phyloP scores from a whole-genome alignment of 2,888 invertebrate species.

The Leucoptera coffeella region DNA sequence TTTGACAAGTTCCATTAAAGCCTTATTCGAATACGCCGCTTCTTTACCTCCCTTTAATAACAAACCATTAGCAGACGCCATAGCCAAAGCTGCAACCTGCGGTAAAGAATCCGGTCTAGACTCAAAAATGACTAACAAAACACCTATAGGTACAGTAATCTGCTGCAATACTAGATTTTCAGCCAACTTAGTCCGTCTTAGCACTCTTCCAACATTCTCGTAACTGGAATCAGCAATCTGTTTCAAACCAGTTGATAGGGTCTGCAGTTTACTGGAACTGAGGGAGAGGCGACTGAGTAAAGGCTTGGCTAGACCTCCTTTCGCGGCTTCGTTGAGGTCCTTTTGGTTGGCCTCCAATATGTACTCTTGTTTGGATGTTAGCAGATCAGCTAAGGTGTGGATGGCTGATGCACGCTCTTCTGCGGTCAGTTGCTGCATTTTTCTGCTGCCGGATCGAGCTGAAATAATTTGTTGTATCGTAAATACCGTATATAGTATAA shows the following conservation, averaged over 20 bases:
- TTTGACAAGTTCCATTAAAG: conserved; percentile 86
- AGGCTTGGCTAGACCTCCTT: conserved; percentile 73
- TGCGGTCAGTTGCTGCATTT: conserved; percentile 72
- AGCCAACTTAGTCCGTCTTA: conserved; percentile 71
- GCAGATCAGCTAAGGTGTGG: conserved; percentile 77
- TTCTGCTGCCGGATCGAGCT: conserved; percentile 87
- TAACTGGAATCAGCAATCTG: conserved; percentile 90
- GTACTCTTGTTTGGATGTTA: conserved; percentile 71
- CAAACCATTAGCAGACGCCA: conserved; percentile 94
- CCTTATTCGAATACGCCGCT: conserved; percentile 86
- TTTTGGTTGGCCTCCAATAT: conserved; percentile 86
- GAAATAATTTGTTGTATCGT: too few species aligned
- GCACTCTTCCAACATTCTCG: conserved; percentile 64
- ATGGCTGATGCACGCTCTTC: conserved; percentile 84
- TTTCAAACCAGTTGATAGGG: conserved; percentile 77
- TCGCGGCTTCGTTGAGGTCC: conserved; percentile 80
- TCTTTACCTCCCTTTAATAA: conserved; percentile 97
- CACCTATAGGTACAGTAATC: conserved; percentile 96
- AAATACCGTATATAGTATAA: too few species aligned
- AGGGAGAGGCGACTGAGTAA: conserved; percentile 80
- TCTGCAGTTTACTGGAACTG: conserved; percentile 78
- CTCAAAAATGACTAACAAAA: conserved; percentile 95
- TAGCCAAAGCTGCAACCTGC: conserved; percentile 92
- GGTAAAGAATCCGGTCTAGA: conserved; percentile 96
- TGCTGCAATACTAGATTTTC: conserved; percentile 82